Conservation (phyloP, 2,113 vertebrate species). For the Centropus unirufus region DNA sequence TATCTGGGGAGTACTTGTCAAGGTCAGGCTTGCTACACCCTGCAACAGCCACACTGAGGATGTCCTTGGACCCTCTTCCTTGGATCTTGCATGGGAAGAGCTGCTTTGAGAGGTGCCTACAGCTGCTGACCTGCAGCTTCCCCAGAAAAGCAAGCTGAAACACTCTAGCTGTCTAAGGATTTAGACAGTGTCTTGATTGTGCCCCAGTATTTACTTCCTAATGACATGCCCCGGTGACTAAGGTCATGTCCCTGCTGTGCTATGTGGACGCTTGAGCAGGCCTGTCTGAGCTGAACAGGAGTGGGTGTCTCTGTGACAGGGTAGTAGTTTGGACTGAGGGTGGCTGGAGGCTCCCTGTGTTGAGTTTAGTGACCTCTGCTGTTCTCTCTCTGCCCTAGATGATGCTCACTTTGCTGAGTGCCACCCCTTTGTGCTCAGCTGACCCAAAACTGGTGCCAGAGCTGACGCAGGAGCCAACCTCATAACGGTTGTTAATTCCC, state of each 20-base stretch:
- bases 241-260: neutral
- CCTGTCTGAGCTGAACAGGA: neutral
- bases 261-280: neutral
- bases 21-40: neutral
- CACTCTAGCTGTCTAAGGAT: neutral
- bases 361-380: neutral
- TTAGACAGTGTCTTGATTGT: neutral
- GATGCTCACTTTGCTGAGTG: neutral
- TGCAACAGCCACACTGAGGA: neutral
- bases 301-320: neutral
- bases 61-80: neutral
- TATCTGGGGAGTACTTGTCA: neutral
- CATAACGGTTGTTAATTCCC: neutral
- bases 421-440: neutral
- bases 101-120: rapidly evolving
- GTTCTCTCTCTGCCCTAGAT: neutral
- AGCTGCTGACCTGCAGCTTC: rapidly evolving
- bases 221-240: neutral
- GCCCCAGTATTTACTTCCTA: neutral
- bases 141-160: neutral
- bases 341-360: neutral
- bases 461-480: neutral
- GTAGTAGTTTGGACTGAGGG: neutral
- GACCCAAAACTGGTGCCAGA: neutral
- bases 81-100: neutral